Evolutionary conservation across 2,797 vertebrate genomes (phyloP), one percentile per base, ranked within the genome.

Genomic region (Crocodylus rhombifer): DNA sequence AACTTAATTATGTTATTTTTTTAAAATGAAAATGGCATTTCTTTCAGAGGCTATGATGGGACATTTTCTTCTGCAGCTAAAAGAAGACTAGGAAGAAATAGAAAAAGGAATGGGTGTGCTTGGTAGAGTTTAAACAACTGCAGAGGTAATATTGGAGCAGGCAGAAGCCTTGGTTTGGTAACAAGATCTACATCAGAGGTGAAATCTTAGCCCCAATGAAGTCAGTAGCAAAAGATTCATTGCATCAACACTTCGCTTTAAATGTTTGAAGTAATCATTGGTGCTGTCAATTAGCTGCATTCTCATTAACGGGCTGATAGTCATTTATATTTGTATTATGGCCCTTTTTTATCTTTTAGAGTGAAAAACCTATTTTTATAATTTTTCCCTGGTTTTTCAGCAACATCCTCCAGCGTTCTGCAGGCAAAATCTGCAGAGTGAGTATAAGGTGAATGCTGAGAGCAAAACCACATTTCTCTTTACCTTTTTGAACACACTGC

Each of bases 1-100:
- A 87, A 62, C 36, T 93, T 93, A 84, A 36, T 42, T 42, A 71
- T 42, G 20, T 36, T 69, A 33, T 69, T 71, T 25, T 65, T 87
- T 75, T 87, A 85, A 93, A 60, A 64, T 65, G 88, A 95, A 82
- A 87, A 89, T 82, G 69, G 3, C 67, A 42, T 71, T 71, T 36
- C n/a, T 71, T 67, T 71, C 18, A 36, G 18, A 69, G 11, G 33
- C 33, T 69, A 33, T 20, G 33, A 36, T 69, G 33, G 67, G 20
- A 23, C 33, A 71, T 36, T 36, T 71, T 30, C 33, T 23, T 33
- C 33, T 71, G 33, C 67, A 36, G 11, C 23, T 21, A 21, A 67
- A 33, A 67, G 18, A 71, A 42, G 67, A 21, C 20, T 60, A 21
- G 33, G 36, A 33, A n/a, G 21, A 33, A 69, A 36, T 33, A 69